Evolutionary conservation across 2,797 vertebrate genomes (phyloP), one percentile per base, ranked within the genome.

Genomic region (Lateolabrax maculatus): DNA sequence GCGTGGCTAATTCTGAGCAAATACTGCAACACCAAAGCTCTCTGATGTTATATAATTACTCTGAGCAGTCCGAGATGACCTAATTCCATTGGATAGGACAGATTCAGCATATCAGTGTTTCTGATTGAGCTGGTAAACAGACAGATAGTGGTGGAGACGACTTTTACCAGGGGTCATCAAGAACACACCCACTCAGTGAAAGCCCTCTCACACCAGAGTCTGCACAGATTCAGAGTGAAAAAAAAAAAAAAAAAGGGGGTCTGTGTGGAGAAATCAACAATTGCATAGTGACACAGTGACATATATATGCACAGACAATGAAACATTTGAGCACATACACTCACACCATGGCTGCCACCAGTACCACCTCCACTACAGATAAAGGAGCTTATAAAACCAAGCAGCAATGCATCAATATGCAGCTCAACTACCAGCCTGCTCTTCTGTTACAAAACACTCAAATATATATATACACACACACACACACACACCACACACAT

Each of bases 211-310:
- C 70, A 13, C 63, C 43, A 52, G 58, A 48, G 62, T 70, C 51
- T 70, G 67, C 80, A 73, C 63, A 64, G 34, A 62, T 36, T 27
- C 37, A 52, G n/a, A 46, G 31, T 2, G 27, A 15, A 9, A 29
- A 23, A 58, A 58, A 78, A 19, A 23, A 80, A 27, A 41, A 29
- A 19, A 58, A 37, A 31, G 29, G 2, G 27, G 61, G 13, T 76
- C 46, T 55, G 67, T 53, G 71, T 74, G 71, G 73, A 75, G 75
- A 77, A 80, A 84, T 85, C 64, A 85, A 90, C 79, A 79, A 80
- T 85, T 80, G 52, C 79, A 88, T 41, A 39, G 81, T 93, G 91
- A 90, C 90, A 93, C 91, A 93, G 87, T 93, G 91, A 92, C 90
- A 92, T 90, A 92, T 81, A 92, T 92, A 85, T 61, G 57, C 44